Percentiles rank a stretch among this genome's conserved stretches.
Evolutionary conservation across 2,888 invertebrate genomes (phyloP).

Genomic region (Stramonita haemastoma): DNA sequence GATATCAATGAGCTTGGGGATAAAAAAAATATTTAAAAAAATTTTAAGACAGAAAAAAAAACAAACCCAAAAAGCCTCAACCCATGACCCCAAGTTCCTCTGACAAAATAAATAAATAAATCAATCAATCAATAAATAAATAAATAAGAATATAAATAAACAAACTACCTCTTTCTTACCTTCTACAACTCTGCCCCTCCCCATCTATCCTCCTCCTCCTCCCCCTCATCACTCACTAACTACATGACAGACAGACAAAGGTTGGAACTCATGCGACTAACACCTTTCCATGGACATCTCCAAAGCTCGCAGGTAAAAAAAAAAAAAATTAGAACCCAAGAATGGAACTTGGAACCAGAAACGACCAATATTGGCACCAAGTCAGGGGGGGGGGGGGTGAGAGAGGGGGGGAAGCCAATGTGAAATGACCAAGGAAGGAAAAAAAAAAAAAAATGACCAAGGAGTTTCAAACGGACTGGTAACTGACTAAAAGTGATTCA

Average conservation of each 20-base stretch:
- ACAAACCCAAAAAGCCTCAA: too few relatives aligned
- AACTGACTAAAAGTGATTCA: neutral
- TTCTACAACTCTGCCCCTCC: neutral
- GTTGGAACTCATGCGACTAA: slow-evolving; percentile 66
- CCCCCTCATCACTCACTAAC: too few relatives aligned
- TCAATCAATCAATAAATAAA: too few relatives aligned
- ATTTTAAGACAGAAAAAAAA: too few relatives aligned
- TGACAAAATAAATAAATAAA: too few relatives aligned
- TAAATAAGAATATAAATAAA: too few relatives aligned
- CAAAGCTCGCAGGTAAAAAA: neutral
- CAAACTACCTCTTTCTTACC: neutral
- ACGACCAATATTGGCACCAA: neutral
- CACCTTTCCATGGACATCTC: too few relatives aligned
- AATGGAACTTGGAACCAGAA: neutral
- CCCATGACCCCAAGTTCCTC: too few relatives aligned
- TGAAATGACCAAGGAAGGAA: neutral
- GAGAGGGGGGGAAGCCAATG: neutral
- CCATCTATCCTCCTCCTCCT: too few relatives aligned
- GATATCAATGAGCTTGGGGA: too few relatives aligned
- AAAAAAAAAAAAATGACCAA: neutral
- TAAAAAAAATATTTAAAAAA: too few relatives aligned
- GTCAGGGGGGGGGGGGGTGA: neutral
- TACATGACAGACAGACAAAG: neutral
- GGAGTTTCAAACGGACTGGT: neutral
- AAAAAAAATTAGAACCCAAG: neutral